Evolutionary conservation across 2,888 invertebrate genomes (phyloP).

Genomic region (Mesochorus sp.): DNA sequence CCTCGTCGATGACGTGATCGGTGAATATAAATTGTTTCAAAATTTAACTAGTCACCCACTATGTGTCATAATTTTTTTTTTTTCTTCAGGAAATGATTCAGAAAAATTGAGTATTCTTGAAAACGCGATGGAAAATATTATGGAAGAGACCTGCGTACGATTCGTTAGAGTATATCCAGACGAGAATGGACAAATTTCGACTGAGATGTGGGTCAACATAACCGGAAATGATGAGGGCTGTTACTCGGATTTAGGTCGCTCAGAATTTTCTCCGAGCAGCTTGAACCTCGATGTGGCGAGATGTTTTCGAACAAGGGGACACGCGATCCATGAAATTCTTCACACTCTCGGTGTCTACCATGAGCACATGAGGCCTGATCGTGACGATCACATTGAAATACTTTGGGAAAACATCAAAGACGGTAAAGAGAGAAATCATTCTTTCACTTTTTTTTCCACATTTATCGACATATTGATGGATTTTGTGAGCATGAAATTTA

Average conservation of each 20-base stretch:
- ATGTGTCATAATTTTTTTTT: background rate
- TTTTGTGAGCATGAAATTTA: too few species aligned
- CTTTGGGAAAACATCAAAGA: conserved; percentile 62
- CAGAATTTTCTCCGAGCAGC: conserved; percentile 17
- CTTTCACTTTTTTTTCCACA: too few species aligned
- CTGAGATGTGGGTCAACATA: conserved; percentile 61
- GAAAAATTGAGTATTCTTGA: conserved; percentile 45
- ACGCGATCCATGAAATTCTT: conserved; percentile 64
- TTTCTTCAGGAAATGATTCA: conserved; percentile 37
- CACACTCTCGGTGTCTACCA: conserved; percentile 64
- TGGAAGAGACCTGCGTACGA: conserved; percentile 54
- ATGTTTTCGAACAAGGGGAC: conserved; percentile 59
- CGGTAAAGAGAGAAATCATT: conserved; percentile 32
- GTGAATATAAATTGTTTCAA: conserved; percentile 33
- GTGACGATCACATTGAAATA: conserved; percentile 60
- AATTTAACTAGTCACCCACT: background rate
- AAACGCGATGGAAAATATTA: conserved; percentile 58
- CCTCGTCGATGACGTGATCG: conserved; percentile 50
- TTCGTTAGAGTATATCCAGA: conserved; percentile 59
- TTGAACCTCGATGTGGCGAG: conserved; percentile 56
- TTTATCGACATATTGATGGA: too few species aligned
- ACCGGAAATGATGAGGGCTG: conserved; percentile 59
- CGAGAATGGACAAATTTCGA: conserved; percentile 33
- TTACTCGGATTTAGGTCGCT: conserved; percentile 61
- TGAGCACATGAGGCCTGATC: conserved; percentile 66